Percentiles rank a stretch among this genome's conserved stretches.
phyloP scores from a whole-genome alignment of 2,888 invertebrate genomes.

The Aporophyla nigra region DNA sequence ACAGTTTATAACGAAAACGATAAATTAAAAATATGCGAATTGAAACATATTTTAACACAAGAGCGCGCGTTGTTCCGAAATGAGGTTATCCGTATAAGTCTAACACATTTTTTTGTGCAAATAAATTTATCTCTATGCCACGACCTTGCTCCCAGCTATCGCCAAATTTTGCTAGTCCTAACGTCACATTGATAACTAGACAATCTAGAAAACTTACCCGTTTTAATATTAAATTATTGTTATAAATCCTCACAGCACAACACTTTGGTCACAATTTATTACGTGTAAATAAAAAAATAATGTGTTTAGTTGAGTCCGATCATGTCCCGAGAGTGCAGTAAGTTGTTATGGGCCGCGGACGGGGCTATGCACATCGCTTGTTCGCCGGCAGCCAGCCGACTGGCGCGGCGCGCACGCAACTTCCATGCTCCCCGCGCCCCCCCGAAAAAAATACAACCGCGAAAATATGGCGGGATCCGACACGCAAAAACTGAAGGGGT shows the following conservation, averaged over 20 bases:
- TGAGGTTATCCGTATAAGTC: conserved; percentile 89
- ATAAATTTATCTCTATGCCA: conserved; percentile 88
- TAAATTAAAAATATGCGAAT: conserved; percentile 63
- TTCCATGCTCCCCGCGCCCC: conserved; percentile 71
- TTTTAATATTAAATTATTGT: conserved; percentile 66
- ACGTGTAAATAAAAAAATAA: conserved; percentile 65
- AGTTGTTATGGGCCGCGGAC: conserved; percentile 70
- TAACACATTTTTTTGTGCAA: conserved; percentile 90
- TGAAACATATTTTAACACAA: conserved; percentile 72
- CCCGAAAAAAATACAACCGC: conserved; percentile 84
- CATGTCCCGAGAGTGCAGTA: conserved; percentile 75
- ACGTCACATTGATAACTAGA: conserved; percentile 83
- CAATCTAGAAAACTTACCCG: conserved; percentile 73
- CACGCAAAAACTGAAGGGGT: conserved; percentile 89
- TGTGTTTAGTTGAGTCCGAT: conserved; percentile 60
- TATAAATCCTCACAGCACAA: conserved; percentile 74
- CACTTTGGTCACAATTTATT: conserved; percentile 73
- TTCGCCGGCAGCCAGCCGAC: conserved; percentile 87
- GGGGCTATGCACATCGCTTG: conserved; percentile 83
- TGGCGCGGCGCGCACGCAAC: conserved; percentile 87
- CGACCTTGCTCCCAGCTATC: conserved; percentile 90
- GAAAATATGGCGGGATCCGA: conserved; percentile 87
- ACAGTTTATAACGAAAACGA: conserved; percentile 46
- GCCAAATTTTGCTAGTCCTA: conserved; percentile 87
- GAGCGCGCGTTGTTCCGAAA: conserved; percentile 84